Base-by-base conservation (phyloP, 2,888 invertebrate genomes). In the Polyploca ridens region DNA sequence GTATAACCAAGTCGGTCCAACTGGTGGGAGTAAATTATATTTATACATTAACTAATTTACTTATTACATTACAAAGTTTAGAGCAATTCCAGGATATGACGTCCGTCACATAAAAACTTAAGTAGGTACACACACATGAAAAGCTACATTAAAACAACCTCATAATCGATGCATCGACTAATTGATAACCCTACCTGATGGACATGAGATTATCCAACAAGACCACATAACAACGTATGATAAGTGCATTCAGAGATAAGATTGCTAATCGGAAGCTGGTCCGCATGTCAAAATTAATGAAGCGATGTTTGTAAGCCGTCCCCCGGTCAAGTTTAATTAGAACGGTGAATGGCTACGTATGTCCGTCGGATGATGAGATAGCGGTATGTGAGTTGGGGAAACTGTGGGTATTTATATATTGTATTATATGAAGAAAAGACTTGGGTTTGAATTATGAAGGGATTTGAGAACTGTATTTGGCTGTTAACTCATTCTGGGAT, bases 211-310 rank as follows among this genome's bases (percentile, higher is more conserved):
- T 46, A 46, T 46, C 46, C n/a, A 46, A 6, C 66, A 33, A 33
- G 46, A 49, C 58, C 35, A 38, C 41, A 63, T 57, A 62, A 57
- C 38, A 44, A 63, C 46, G 14, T 10, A 46, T 27, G 46, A 62
- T 62, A 46, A 62, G 46, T 44, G 14, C 62, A 62, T 10, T 13
- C 19, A 41, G 6, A 16, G 61, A 61, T 61, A 61, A 49, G 46
- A 38, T 63, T 7, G 27, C 62, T 44, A 46, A 62, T 63, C 63
- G 58, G 64, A 16, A 59, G 63, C 62, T 38, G 62, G 14, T 54
- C 19, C 19, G 13, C 62, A 41, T 60, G 64, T 67, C 64, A 67
- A 49, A 65, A 59, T 59, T 68, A 65, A 65, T 63, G 67, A 65
- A 62, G 41, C 63, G 27, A 60, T 57, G 63, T 58, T 63, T 61